Percentiles rank a stretch among this genome's conserved stretches.
These are phyloP conservation scores for Axea sp. DNA, from an alignment of 2,888 invertebrate species.

Conservation along the genomic window DNA sequence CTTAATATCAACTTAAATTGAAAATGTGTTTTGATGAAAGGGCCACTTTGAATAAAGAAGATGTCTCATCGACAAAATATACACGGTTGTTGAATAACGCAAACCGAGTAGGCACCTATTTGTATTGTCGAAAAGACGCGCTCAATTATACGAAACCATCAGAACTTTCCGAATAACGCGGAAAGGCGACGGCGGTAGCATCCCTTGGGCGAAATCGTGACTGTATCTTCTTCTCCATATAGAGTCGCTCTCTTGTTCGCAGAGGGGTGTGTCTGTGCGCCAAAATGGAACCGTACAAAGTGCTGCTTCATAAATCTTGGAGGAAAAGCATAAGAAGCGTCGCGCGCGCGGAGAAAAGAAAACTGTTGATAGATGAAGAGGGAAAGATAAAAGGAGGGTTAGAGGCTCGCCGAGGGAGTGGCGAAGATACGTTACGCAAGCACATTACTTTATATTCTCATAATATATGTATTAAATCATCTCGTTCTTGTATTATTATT, in stretches of 20 bases:
- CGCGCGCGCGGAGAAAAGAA: constrained; percentile 68
- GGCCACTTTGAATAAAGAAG: constrained; percentile 39
- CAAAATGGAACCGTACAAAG: constrained; percentile 75
- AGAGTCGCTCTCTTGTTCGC: constrained; percentile 25
- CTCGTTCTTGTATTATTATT: constrained; percentile 26
- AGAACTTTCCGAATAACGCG: constrained; percentile 58
- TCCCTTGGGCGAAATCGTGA: constrained; percentile 58
- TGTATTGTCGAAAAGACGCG: constrained; percentile 60
- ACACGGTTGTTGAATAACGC: constrained; percentile 37
- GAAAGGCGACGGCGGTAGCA: constrained; percentile 40
- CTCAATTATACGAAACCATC: constrained; percentile 62
- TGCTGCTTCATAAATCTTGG: constrained; percentile 75
- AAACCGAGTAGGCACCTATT: constrained; percentile 51
- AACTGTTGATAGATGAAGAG: constrained; percentile 74
- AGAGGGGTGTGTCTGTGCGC: constrained; percentile 67
- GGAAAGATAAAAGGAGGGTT: constrained; percentile 62
- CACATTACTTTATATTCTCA: constrained; percentile 68
- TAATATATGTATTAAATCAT: constrained; percentile 70
- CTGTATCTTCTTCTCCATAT: constrained; percentile 34
- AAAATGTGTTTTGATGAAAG: constrained; percentile 45
- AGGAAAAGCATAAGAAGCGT: constrained; percentile 58
- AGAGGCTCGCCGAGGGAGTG: constrained; percentile 56
- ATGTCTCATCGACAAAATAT: constrained; percentile 46
- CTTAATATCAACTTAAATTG: constrained; percentile 21
- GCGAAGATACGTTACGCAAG: constrained; percentile 60